Evolutionary conservation across 2,888 invertebrate species (phyloP), one percentile per base, ranked within the genome.

Genomic region (Pardosa pseudoannulata): DNA sequence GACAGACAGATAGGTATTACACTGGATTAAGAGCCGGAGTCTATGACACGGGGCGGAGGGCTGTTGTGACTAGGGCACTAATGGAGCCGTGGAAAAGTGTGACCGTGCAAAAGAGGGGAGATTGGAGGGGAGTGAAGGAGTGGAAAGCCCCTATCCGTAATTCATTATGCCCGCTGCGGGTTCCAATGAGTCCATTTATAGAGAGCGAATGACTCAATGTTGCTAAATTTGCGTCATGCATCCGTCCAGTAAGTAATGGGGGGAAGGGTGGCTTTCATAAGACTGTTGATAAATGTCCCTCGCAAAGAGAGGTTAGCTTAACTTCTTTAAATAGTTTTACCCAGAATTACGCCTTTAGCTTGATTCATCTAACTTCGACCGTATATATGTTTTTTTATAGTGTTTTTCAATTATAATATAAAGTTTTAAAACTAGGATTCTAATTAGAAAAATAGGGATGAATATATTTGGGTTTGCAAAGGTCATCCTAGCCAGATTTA

Each of bases 11-110:
- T 74, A 56, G 73, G 65, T 28, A 73, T 65, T 67, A 41, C 19
- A 29, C 39, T 62, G 75, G 76, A 76, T 75, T 39, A 71, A 27
- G 28, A 36, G 70, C 70, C 41, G 29, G 76, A 75, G 82, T 83
- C 71, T 68, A 75, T 70, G 70, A 82, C 68, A 62, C 41, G 41
- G 32, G 67, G 36, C 56, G 56, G 32, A 19, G 56, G 46, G 46
- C 6, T 76, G 82, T 83, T 76, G 76, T 83, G 82, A 83, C 82
- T 72, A 62, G 41, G 32, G 31, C 32, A 31, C 75, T 82, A 82
- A 82, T 82, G 82, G 82, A 82, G 62, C 64, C 75, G 31, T n/a
- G 41, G 36, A 32, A 72, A 64, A 16, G 65, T 27, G 56, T 46
- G 82, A 75, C 62, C 82, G 23, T 50, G 28, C 31, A 62, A n/a